Conservation (phyloP, 2,797 vertebrate species). For the Sebastes variabilis region DNA sequence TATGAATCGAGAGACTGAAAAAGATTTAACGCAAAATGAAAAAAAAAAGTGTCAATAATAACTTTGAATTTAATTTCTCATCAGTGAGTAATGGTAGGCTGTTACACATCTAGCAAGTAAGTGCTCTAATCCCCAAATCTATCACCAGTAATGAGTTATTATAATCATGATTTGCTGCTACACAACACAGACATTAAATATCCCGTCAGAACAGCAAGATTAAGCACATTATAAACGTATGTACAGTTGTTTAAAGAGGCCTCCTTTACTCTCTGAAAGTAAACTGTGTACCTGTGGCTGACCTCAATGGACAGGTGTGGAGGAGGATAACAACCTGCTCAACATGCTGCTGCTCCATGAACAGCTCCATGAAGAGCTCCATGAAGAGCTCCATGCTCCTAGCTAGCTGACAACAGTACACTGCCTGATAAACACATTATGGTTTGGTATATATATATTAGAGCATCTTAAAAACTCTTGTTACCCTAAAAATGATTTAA, state of each 20-base stretch:
- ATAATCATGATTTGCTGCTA: neutral
- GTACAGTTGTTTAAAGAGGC: too few species aligned
- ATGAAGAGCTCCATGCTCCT: neutral
- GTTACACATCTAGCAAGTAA: neutral
- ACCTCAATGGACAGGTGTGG: too few species aligned
- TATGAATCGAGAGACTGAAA: neutral
- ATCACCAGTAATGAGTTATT: neutral
- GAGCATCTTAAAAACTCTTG: neutral
- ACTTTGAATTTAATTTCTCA: too few species aligned
- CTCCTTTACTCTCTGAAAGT: neutral
- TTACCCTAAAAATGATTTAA: neutral
- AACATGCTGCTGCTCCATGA: neutral
- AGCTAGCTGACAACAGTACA: neutral
- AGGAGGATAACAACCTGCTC: too few species aligned
- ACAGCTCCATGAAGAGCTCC: neutral
- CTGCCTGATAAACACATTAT: neutral
- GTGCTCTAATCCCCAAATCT: neutral
- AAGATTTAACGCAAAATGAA: neutral
- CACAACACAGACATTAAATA: neutral
- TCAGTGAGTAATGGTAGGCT: too few species aligned
- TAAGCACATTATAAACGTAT: too few species aligned
- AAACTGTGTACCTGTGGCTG: neutral
- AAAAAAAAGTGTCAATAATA: neutral
- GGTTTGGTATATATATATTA: too few species aligned
- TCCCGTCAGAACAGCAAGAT: too few species aligned